Conservation (phyloP, 2,113 vertebrate genomes). For the Ptilorrhoa leucosticta region DNA sequence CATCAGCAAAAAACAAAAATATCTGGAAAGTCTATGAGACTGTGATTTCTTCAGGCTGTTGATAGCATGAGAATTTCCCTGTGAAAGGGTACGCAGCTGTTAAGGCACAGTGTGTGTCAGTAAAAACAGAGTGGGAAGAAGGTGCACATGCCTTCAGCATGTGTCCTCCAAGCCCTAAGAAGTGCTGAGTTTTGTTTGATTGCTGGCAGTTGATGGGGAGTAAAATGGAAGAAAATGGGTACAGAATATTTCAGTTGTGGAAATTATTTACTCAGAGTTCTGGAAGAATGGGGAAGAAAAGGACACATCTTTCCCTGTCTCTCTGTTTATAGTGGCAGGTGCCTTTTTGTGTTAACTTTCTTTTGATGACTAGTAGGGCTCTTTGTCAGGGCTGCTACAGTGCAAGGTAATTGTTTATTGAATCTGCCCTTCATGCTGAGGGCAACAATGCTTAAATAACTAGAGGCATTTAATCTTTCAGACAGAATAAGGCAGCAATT, state of each 20-base stretch:
- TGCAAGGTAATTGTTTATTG: background rate
- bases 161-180: background rate
- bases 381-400: background rate
- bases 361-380: background rate
- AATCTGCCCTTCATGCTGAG: background rate
- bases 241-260: background rate
- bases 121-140: background rate
- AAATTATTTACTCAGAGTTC: background rate
- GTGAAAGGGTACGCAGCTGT: rapidly evolving
- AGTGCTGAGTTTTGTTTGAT: background rate
- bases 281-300: background rate
- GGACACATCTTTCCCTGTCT: background rate
- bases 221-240: background rate
- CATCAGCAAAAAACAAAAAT: background rate
- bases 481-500: background rate
- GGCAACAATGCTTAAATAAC: background rate
- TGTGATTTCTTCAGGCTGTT: background rate
- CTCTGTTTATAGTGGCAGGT: background rate
- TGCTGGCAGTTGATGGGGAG: background rate
- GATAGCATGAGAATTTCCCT: background rate
- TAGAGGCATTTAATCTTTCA: background rate
- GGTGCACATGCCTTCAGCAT: background rate
- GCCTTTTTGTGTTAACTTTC: background rate
- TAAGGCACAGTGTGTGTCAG: background rate
- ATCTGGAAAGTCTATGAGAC: background rate